A percentile compares a stretch with the other conserved stretches of the same genome.
Evolutionary conservation across 2,113 vertebrate genomes (phyloP).

Genomic region (Catagonus wagneri): DNA sequence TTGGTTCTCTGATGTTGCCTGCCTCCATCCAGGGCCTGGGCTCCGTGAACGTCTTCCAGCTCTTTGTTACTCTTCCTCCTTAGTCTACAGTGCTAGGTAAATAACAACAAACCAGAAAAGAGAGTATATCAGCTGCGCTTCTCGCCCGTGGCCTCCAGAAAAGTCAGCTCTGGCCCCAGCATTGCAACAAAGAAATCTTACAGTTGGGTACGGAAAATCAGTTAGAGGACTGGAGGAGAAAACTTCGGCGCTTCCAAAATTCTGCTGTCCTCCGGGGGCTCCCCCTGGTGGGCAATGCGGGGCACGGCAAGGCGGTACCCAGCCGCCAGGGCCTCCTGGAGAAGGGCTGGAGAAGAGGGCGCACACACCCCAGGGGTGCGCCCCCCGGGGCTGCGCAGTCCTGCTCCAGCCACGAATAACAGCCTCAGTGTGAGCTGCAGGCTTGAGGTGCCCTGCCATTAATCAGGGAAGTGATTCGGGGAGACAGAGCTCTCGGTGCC

Average conservation of each 20-base stretch:
- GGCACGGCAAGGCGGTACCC: constrained; percentile 58
- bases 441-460: background rate
- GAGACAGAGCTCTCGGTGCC: background rate
- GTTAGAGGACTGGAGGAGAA: constrained; percentile 70
- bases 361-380: background rate
- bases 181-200: constrained; percentile 81
- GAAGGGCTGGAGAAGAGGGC: background rate
- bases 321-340: background rate
- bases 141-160: constrained; percentile 57
- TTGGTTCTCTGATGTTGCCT: background rate
- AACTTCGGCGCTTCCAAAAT: constrained; percentile 76
- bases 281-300: constrained; percentile 78
- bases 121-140: background rate
- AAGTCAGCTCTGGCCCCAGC: constrained; percentile 64
- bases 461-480: background rate
- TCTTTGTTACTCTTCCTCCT: constrained; percentile 59
- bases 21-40: constrained; percentile 62
- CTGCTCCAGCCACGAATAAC: background rate
- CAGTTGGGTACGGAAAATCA: constrained; percentile 67
- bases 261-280: constrained; percentile 73
- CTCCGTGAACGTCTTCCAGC: background rate
- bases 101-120: constrained; percentile 17
- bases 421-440: background rate
- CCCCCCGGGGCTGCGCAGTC: background rate
- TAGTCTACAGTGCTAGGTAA: background rate